These are phyloP conservation scores for Bacillus rossius DNA, from an alignment of 1,140 invertebrate genomes.

Conservation along the genomic window DNA sequence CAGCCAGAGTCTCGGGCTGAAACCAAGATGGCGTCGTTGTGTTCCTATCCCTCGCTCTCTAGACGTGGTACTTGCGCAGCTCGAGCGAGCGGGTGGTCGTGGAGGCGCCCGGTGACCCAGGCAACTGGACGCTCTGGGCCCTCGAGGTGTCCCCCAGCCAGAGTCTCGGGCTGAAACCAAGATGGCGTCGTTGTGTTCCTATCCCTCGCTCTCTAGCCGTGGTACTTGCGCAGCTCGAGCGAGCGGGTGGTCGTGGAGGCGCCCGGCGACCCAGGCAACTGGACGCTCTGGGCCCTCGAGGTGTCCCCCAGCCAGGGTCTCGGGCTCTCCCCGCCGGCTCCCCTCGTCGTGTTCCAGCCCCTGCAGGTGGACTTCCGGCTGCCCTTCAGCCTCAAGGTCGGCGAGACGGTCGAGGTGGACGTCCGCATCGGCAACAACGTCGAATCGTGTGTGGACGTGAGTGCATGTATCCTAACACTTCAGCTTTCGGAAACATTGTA, in stretches of 20 bases:
- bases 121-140: slow-evolving; percentile 54
- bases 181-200: slow-evolving; percentile 50
- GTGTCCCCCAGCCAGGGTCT: slow-evolving; percentile 42
- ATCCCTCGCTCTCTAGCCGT: no score
- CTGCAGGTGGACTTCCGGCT: slow-evolving; percentile 52
- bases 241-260: slow-evolving; percentile 37
- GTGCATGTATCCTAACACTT: slow-evolving; percentile 27
- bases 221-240: neutral
- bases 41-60: slow-evolving; percentile 51
- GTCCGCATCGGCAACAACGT: slow-evolving; percentile 59
- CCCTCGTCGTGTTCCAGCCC: slow-evolving; percentile 51
- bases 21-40: slow-evolving; percentile 48
- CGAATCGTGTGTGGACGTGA: slow-evolving; percentile 60
- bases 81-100: slow-evolving; percentile 27
- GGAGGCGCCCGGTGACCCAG: slow-evolving; percentile 48
- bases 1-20: slow-evolving; percentile 45
- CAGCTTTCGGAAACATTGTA: no score
- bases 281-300: slow-evolving; percentile 52
- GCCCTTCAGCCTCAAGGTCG: slow-evolving; percentile 49
- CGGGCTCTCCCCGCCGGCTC: slow-evolving; percentile 48
- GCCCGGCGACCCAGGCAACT: slow-evolving; percentile 51
- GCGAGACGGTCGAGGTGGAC: slow-evolving; percentile 55
- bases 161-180: slow-evolving; percentile 49
- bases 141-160: slow-evolving; percentile 41
- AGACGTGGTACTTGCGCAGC: neutral